These are phyloP conservation scores for Aramus guarauna DNA, from an alignment of 2,113 vertebrate species.

Conservation along the genomic window DNA sequence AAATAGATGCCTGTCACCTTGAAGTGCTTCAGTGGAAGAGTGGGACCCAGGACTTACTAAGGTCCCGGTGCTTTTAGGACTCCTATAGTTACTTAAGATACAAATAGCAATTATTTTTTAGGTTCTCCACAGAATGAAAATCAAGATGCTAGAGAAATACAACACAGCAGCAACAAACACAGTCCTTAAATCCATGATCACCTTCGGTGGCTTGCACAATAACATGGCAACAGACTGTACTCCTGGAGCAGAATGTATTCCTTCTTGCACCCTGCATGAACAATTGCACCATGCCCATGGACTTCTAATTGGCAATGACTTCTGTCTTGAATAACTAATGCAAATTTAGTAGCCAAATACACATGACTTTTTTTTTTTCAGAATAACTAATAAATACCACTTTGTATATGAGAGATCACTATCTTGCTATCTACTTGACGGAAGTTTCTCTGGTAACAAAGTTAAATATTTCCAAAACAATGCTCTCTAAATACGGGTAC, in stretches of 20 bases:
- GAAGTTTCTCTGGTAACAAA: constrained; percentile 63
- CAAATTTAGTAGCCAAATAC: constrained; percentile 34
- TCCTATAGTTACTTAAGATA: background rate
- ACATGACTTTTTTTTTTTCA: background rate
- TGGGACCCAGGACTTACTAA: background rate
- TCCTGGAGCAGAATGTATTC: background rate
- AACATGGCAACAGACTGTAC: constrained; percentile 10
- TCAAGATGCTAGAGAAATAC: background rate
- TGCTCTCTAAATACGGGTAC: background rate
- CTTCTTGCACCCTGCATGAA: background rate
- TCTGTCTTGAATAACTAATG: constrained; percentile 1
- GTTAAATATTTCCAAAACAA: constrained; percentile 66
- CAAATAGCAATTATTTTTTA: background rate
- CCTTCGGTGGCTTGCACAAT: background rate
- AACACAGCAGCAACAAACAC: constrained; percentile 5
- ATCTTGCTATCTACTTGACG: background rate
- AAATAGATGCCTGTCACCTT: background rate
- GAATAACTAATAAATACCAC: background rate
- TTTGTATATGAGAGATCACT: background rate
- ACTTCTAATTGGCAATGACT: constrained; percentile 11
- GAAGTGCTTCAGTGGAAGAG: background rate
- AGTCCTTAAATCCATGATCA: constrained; percentile 27
- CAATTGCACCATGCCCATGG: background rate
- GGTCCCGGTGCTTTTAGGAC: background rate
- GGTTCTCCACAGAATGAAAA: background rate